Evolutionary conservation across 2,888 invertebrate species (phyloP).

Genomic region (Anorthoa munda): DNA sequence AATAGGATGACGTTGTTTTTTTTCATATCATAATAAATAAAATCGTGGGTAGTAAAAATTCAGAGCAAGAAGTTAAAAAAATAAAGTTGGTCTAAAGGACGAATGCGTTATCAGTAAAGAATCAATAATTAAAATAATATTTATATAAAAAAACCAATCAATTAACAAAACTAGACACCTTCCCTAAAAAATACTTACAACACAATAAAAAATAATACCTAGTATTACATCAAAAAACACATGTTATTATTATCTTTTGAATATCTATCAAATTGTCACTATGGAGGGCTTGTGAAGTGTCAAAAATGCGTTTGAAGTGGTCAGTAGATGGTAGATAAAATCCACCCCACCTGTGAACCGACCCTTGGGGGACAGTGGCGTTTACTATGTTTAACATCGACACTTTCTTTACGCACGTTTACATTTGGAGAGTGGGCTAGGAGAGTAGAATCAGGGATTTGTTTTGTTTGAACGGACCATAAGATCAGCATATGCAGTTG

Average conservation of each 20-base stretch:
- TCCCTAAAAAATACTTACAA: constrained; percentile 49
- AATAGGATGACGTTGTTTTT: background rate
- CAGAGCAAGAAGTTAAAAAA: background rate
- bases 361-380: constrained; percentile 43
- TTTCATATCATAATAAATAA: background rate
- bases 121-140: background rate
- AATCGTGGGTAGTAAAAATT: background rate
- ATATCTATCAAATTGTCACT: constrained; percentile 81
- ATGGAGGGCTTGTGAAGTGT: constrained; percentile 70
- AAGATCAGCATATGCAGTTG: background rate
- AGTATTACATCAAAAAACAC: constrained; percentile 77
- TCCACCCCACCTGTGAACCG: constrained; percentile 63
- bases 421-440: constrained; percentile 49
- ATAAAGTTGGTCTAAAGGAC: no score
- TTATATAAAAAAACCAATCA: constrained; percentile 56
- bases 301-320: constrained; percentile 70
- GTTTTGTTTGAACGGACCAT: constrained; percentile 8
- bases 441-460: constrained; percentile 26
- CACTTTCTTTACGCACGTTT: constrained; percentile 62
- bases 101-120: background rate
- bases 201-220: constrained; percentile 44
- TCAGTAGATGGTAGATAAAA: constrained; percentile 67
- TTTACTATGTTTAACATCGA: constrained; percentile 54
- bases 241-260: constrained; percentile 80
- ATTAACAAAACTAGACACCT: constrained; percentile 70